Base-by-base conservation (phyloP, 1,140 invertebrate genomes). In the Cheumatopsyche charites region DNA sequence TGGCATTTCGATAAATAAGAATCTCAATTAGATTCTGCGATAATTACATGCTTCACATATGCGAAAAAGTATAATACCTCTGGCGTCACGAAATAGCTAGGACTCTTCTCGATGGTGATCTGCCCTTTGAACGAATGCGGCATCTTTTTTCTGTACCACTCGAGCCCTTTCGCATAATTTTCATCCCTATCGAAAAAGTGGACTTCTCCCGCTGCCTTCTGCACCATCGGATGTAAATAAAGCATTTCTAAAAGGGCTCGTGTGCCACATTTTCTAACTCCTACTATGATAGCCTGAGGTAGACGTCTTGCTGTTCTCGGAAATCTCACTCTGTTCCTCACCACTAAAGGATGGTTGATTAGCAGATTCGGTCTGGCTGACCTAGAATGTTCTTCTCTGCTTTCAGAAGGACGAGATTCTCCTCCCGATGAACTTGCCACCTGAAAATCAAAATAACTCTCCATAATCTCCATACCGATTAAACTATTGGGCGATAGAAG, bases 101-200 rank as follows among this genome's bases (percentile, higher is more conserved):
- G 97, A 73, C 94, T 97, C 82, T 98, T 98, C 83, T 99, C 97
- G 77, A 99, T 95, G 13, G 96, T 98, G 73, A 98, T 90, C 83
- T 98, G 95, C 21, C 91, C 91, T 68, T 88, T 88, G 80, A 92
- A 92, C 0, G 94, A 95, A 77, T 92, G 89, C 4, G 96, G 96
- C 96, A 98, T 98, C 83, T 95, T 92, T 74, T 88, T 89, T 55
- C 92, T 82, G 82, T 98, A 98, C 95, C 95, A 98, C 61, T 97
- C 94, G 36, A 97, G 83, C 1, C 96, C 96, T 70, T 90, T 89
- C 55, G 90, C 88, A 80, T 96, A 98, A 80, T 97, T 94, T 78
- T 94, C 93, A 79, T 94, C 93, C 1, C 92, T 86, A 82, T 97
- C 95, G 83, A 97, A 97, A 84, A 97, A 97, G 81, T 97, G 95